Percentiles rank a stretch among this genome's conserved stretches.
phyloP scores from a whole-genome alignment of 2,797 vertebrate genomes.

The Darevskia mixta region DNA sequence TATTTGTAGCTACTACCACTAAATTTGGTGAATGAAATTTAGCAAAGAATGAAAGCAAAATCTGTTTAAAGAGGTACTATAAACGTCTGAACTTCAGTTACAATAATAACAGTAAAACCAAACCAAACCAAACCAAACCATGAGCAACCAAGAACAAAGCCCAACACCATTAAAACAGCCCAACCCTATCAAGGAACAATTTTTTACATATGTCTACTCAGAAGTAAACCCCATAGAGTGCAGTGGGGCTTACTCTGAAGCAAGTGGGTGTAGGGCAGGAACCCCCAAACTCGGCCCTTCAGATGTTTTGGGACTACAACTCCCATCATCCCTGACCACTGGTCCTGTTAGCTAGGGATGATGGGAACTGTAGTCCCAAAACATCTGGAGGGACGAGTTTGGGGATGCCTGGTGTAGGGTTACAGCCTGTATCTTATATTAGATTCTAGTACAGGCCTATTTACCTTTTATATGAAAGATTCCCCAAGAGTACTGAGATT shows the following conservation, averaged over 20 bases:
- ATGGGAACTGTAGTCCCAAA: no score
- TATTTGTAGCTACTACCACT: no score
- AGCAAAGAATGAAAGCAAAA: background rate
- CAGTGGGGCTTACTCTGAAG: background rate
- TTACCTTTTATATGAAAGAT: background rate
- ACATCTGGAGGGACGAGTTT: no score
- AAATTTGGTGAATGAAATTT: no score
- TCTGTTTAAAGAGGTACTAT: background rate
- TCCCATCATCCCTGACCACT: no score
- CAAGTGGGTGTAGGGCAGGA: background rate
- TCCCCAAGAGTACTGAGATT: background rate
- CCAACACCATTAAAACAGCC: background rate
- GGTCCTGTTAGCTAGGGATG: no score
- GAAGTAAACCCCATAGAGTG: no score
- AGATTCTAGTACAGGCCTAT: background rate
- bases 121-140: no score
- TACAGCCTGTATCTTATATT: background rate
- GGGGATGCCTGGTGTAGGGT: background rate
- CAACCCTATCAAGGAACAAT: background rate
- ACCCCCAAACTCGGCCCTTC: no score
- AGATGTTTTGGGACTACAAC: no score
- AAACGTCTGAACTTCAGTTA: constrained; percentile 6
- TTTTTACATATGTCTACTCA: background rate
- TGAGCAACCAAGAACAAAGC: background rate
- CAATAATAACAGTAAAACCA: constrained; percentile 1